These are phyloP conservation scores for Acleris emargana DNA, from an alignment of 2,888 invertebrate species.

Conservation along the genomic window DNA sequence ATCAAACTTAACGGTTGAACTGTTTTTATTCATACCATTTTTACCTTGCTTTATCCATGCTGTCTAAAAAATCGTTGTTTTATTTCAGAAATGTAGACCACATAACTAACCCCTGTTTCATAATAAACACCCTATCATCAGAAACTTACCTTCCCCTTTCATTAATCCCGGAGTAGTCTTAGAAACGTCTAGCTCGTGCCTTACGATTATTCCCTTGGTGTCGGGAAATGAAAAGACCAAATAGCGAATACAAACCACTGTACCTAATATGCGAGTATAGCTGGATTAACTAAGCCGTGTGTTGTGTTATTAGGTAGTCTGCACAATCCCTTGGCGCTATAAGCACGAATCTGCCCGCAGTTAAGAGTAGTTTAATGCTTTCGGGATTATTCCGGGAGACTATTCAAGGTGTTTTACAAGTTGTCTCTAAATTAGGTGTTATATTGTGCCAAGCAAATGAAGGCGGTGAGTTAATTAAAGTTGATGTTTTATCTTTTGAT, in stretches of 20 bases:
- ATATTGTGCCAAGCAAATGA: too few species aligned
- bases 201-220: too few species aligned
- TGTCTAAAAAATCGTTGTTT: too few species aligned
- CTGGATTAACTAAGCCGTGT: background rate
- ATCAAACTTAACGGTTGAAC: background rate
- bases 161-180: too few species aligned
- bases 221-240: background rate
- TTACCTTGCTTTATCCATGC: too few species aligned
- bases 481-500: too few species aligned
- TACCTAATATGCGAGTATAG: background rate
- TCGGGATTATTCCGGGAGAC: background rate
- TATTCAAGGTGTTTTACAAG: background rate
- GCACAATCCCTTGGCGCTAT: conserved; percentile 13
- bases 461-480: too few species aligned
- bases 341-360: background rate
- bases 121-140: too few species aligned
- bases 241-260: background rate
- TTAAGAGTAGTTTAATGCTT: background rate
- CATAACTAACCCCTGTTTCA: too few species aligned
- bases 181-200: too few species aligned
- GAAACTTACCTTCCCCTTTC: too few species aligned
- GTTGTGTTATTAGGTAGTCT: conserved; percentile 1
- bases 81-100: too few species aligned
- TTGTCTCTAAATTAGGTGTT: background rate
- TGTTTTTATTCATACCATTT: background rate